Base-by-base conservation (phyloP, 1,140 invertebrate species). In the Oreohelix idahoensis region DNA sequence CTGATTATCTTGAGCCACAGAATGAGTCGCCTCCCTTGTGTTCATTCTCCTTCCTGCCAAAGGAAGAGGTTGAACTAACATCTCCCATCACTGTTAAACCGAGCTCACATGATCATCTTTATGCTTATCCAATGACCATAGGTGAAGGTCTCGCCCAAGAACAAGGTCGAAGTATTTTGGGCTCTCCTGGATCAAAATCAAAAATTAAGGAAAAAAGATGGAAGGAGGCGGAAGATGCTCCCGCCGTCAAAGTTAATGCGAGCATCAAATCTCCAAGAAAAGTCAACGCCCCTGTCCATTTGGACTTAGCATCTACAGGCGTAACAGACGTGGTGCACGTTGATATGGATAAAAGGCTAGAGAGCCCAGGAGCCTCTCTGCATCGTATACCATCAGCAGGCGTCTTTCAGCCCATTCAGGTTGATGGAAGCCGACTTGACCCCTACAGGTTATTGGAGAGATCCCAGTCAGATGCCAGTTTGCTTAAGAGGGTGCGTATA, bases 401-500 rank as follows among this genome's bases (percentile, higher is more conserved):
- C 29, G 20, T 29, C 17, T 75, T 58, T 29, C 71, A 70, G 26
- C 66, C 66, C 20, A 53, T 53, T 29, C 81, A 75, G 58, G 83
- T 79, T 13, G 82, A 87, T 51, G 69, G 17, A 15, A 35, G 15
- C n/a, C 63, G 79, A n/a, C 63, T 71, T 36, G 88, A 90, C 75
- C 87, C 87, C 0, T 89, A 89, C 84, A 87, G 84, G 71, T 76
- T 81, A 8, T 63, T 90, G 81, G 88, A 90, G 76, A 84, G 89
- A 49, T 90, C 89, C 2, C 89, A 90, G 80, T 90, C 89, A 0
- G 89, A 87, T 74, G 88, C 87, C 15, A 85, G 85, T 35, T 79
- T 90, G 36, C 69, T 89, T 0, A 76, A 85, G 42, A 85, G 85
- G n/a, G 74, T 79, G 23, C 42, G 83, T 66, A n/a, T 71, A 42